A percentile compares a stretch with the other conserved stretches of the same genome.
Evolutionary conservation across 2,888 invertebrate species (phyloP).

Genomic region (Glyphotaelius pellucidus): DNA sequence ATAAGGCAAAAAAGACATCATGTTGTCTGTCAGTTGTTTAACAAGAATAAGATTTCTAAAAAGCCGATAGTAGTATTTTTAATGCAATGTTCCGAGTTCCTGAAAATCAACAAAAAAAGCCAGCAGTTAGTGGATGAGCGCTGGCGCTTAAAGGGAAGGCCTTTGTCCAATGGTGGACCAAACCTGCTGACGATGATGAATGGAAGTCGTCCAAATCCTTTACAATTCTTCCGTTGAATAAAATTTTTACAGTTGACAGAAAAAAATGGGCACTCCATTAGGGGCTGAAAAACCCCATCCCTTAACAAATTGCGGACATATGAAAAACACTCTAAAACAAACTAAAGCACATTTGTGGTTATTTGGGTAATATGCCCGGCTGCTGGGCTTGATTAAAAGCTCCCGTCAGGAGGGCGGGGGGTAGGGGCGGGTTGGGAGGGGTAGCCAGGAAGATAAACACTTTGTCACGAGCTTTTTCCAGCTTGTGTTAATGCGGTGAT

Average conservation of each 20-base stretch:
- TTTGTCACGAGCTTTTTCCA: slow-evolving; percentile 36
- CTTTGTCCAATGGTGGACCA: background rate
- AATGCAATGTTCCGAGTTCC: background rate
- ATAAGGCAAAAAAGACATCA: background rate
- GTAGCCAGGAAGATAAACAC: slow-evolving; percentile 21
- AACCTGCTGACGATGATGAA: background rate
- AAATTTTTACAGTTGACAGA: background rate
- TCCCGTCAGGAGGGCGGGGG: background rate
- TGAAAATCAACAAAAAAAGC: background rate
- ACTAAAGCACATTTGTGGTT: slow-evolving; percentile 41
- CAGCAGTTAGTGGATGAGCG: background rate
- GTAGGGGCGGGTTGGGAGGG: background rate
- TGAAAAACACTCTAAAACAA: slow-evolving; percentile 23
- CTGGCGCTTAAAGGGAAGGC: background rate
- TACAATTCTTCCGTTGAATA: background rate
- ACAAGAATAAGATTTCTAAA: background rate
- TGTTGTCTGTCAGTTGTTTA: too few species aligned
- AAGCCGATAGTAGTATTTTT: background rate
- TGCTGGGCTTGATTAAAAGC: slow-evolving; percentile 33
- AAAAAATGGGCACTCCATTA: slow-evolving; percentile 3
- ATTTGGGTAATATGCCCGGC: background rate
- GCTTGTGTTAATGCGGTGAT: background rate
- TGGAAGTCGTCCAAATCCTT: background rate
- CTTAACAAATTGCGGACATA: slow-evolving; percentile 16
- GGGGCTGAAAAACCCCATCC: background rate